Evolutionary conservation across 64 coral and sea anemone species (phyloP).

Genomic region (Porites lutea): DNA sequence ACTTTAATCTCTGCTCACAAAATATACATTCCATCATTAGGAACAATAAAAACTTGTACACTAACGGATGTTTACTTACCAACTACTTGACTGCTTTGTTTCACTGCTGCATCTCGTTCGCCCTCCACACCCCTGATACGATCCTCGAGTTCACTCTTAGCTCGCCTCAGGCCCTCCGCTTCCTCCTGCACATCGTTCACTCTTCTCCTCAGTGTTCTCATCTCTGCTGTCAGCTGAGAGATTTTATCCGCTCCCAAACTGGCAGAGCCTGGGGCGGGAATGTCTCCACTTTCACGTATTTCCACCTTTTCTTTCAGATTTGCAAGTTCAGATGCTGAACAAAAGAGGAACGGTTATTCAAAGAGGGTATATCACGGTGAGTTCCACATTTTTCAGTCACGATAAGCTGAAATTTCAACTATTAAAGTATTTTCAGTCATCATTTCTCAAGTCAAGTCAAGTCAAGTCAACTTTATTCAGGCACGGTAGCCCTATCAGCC

Average conservation of each 20-base stretch:
- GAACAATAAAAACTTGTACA: too few species aligned
- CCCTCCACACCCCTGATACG: conserved; percentile 73
- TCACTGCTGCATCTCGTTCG: conserved; percentile 84
- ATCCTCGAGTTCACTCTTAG: conserved; percentile 68
- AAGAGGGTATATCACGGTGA: too few species aligned
- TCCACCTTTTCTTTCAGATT: conserved; percentile 85
- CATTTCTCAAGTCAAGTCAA: too few species aligned
- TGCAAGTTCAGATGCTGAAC: conserved; percentile 88
- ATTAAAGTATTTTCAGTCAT: too few species aligned
- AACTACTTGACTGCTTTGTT: conserved; percentile 64
- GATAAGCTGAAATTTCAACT: too few species aligned
- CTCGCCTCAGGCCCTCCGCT: conserved; percentile 71
- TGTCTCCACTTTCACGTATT: conserved; percentile 60
- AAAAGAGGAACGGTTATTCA: background rate
- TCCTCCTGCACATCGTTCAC: conserved; percentile 80
- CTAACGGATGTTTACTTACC: conserved; percentile 43
- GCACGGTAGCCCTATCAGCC: too few species aligned
- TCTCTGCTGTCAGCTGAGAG: conserved; percentile 85
- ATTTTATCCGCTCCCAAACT: conserved; percentile 93
- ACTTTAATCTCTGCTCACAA: too few species aligned
- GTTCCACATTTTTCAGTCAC: too few species aligned
- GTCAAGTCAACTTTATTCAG: too few species aligned
- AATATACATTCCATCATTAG: too few species aligned
- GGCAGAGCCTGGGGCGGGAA: conserved; percentile 74
- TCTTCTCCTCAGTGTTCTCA: conserved; percentile 69